A percentile compares a stretch with the other conserved stretches of the same genome.
phyloP scores from a whole-genome alignment of 2,888 invertebrate species.

The Ophioninae sp. region DNA sequence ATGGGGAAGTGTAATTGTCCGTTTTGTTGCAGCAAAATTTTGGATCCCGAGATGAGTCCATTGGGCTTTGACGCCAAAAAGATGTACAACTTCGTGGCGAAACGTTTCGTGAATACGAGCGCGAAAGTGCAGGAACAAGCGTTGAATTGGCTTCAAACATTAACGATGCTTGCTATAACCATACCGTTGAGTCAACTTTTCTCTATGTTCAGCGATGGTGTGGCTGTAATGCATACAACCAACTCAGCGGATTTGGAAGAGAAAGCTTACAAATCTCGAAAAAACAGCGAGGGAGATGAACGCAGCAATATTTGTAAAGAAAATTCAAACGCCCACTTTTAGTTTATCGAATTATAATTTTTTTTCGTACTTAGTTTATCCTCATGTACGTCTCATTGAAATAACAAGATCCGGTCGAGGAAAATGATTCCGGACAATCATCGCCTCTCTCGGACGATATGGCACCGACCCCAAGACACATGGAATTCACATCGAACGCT shows the following conservation, averaged over 20 bases:
- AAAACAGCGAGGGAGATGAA: conserved; percentile 67
- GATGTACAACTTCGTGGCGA: conserved; percentile 96
- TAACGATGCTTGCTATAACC: conserved; percentile 94
- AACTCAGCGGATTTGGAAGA: conserved; percentile 69
- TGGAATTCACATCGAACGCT: conserved; percentile 87
- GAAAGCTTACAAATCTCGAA: conserved; percentile 70
- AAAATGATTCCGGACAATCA: conserved; percentile 87
- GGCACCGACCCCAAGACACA: conserved; percentile 84
- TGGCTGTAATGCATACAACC: conserved; percentile 86
- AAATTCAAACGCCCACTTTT: not conserved
- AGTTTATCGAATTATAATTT: not conserved
- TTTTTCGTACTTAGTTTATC: not conserved
- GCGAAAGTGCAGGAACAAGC: conserved; percentile 94
- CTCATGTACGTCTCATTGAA: not conserved
- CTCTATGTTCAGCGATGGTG: conserved; percentile 94
- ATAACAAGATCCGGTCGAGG: conserved; percentile 84
- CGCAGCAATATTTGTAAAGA: conserved; percentile 84
- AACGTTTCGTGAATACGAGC: conserved; percentile 90
- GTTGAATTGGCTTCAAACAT: conserved; percentile 93
- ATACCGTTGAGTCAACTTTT: conserved; percentile 94
- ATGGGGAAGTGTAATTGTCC: not conserved
- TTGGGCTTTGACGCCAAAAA: conserved; percentile 96
- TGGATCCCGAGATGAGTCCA: conserved; percentile 98
- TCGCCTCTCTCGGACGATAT: conserved; percentile 88
- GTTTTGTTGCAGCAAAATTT: conserved; percentile 89